Evolutionary conservation across 2,113 vertebrate genomes (phyloP).

Genomic region (Zosterops pallidus): DNA sequence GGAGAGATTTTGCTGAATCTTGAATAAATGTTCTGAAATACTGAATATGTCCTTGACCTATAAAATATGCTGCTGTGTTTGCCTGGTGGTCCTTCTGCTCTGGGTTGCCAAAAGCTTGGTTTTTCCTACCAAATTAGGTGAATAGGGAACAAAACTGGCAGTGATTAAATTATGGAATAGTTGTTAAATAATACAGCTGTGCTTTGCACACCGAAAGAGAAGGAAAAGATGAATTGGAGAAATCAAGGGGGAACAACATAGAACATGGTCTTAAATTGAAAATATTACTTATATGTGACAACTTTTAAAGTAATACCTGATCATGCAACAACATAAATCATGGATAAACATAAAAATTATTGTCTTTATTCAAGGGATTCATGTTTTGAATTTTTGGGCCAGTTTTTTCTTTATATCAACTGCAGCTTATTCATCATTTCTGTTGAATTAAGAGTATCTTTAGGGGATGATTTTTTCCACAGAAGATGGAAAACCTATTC

Average conservation of each 20-base stretch:
- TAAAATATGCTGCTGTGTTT: not conserved
- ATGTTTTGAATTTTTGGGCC: not conserved
- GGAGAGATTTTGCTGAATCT: not conserved
- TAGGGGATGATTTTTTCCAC: not conserved
- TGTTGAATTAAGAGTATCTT: not conserved
- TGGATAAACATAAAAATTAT: not conserved
- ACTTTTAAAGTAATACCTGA: not conserved
- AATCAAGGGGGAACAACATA: fast-evolving
- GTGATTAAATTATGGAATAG: not conserved
- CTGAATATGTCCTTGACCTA: not conserved
- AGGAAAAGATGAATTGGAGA: not conserved
- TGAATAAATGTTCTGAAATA: not conserved
- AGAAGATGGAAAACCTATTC: not conserved
- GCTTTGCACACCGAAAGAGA: not conserved
- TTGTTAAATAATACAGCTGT: not conserved
- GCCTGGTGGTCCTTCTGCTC: not conserved
- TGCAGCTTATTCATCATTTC: not conserved
- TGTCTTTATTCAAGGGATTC: not conserved
- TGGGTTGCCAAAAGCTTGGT: not conserved
- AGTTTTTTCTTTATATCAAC: not conserved
- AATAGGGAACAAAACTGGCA: not conserved
- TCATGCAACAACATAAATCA: not conserved
- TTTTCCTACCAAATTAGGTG: not conserved
- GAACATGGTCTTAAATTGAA: not conserved
- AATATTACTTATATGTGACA: not conserved